Evolutionary conservation across 2,888 invertebrate species (phyloP), one percentile per base, ranked within the genome.

Genomic region (Mimumesa dahlbomi): DNA sequence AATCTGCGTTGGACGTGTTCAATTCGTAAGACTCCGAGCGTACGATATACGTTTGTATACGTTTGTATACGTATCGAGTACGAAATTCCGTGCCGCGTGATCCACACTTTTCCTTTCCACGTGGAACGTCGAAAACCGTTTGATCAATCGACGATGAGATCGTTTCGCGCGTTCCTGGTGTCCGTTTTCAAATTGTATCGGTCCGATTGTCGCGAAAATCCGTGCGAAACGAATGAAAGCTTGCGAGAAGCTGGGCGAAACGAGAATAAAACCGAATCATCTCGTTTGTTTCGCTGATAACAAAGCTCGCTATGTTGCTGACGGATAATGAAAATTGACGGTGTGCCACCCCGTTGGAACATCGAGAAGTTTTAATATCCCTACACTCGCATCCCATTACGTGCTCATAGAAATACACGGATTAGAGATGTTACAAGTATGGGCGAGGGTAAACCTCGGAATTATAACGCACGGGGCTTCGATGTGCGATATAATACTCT

Each of bases 311-410:
- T 31, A 11, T 46, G 40, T 45, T 65, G 67, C 56, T 66, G 66
- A 68, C 67, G 52, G 68, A 57, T 42, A 68, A 56, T 66, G 66
- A 68, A 68, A 66, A 66, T n/a, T n/a, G n/a, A 52, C 56, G 14
- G 49, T 31, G 56, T 63, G 19, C 13, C 31, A 46, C 31, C 46
- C 68, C 57, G 57, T 67, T 68, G 68, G 14, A 46, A 43, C 52
- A 45, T 21, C 43, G 14, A 16, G 58, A 56, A 57, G n/a, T n/a
- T n/a, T n/a, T n/a, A n/a, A 66, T 66, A 66, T 68, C 46, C 34
- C 52, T 31, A 40, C 45, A 46, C 46, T 57, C 46, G n/a, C 46
- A 34, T 34, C 11, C 67, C 45, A 68, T 68, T 65, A 66, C 57
- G 57, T 52, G 57, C 48, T n/a, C n/a, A 38, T 21, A 66, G 57